phyloP scores from a whole-genome alignment of 2,888 invertebrate genomes.

The Eurois occulta region DNA sequence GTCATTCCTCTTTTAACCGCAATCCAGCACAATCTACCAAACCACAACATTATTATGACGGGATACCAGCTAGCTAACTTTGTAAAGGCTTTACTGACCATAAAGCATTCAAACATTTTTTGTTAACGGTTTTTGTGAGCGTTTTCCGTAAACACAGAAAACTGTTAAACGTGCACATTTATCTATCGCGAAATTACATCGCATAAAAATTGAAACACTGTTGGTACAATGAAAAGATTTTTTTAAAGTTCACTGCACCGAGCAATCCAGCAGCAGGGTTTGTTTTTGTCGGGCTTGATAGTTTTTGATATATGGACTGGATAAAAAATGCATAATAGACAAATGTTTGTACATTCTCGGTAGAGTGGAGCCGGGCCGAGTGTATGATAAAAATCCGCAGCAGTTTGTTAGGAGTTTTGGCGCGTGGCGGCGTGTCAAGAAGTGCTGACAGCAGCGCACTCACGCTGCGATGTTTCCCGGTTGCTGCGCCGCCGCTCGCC shows the following conservation, averaged over 20 bases:
- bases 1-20: constrained; percentile 33
- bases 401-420: constrained; percentile 79
- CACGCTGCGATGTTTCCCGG: constrained; percentile 69
- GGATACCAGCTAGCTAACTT: constrained; percentile 21
- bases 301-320: constrained; percentile 81
- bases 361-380: constrained; percentile 70
- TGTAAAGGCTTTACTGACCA: constrained; percentile 30
- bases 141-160: constrained; percentile 52
- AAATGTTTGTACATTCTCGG: constrained; percentile 79
- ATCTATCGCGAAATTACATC: constrained; percentile 63
- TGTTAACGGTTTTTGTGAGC: constrained; percentile 34
- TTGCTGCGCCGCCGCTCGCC: constrained; percentile 45
- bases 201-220: constrained; percentile 67
- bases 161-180: constrained; percentile 54
- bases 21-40: constrained; percentile 17
- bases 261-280: constrained; percentile 77
- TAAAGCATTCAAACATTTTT: constrained; percentile 36
- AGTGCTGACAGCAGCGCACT: constrained; percentile 66
- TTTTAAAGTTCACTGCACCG: constrained; percentile 77
- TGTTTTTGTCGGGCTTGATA: constrained; percentile 78
- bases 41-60: constrained; percentile 26
- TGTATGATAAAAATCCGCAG: constrained; percentile 78
- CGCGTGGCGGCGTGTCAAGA: constrained; percentile 68
- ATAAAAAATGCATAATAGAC: constrained; percentile 80
- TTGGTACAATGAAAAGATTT: constrained; percentile 70